Evolutionary conservation across 2,113 vertebrate species (phyloP), one percentile per base, ranked within the genome.

Genomic region (Coreoperca whiteheadi): DNA sequence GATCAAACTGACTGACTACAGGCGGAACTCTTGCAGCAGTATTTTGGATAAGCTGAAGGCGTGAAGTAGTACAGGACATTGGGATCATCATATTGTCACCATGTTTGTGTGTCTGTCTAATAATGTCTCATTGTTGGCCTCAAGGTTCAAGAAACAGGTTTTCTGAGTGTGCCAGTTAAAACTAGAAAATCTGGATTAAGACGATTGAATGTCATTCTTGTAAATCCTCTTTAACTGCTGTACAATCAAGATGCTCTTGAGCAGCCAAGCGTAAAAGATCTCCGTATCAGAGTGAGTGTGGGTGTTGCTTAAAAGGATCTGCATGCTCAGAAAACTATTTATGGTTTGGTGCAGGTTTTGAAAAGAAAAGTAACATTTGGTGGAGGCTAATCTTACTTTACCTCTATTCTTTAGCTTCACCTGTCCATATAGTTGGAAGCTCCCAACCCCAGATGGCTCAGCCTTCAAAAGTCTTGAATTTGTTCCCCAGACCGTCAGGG

Each of bases 351-450:
- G 37, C 41, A 14, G 23, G 61, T 41, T 23, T n/a, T n/a, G n/a
- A n/a, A n/a, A n/a, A n/a, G n/a, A n/a, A n/a, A 43, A 43, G 41
- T 43, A 39, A 28, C 20, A 14, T n/a, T 50, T 25, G 10, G 6
- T 41, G 1, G 21, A 25, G 28, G 48, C 4, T 78, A 21, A 32
- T 72, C 2, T 28, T 12, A 11, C 21, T 10, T 53, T 50, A 65
- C 54, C 25, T 85, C 64, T 37, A 53, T 18, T 84, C 11, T 83
- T 73, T 76, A 95, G 97, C 91, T 46, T 97, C 96, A 21, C 97
- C 97, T 20, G 91, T 93, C 69, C 97, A 95, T 0, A 11, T 90
- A 0, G 0, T 90, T 32, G 96, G 93, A 90, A 93, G 68, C 77
- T 93, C 83, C 63, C 94, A 93, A 78, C 94, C 92, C 68, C 95